A percentile compares a stretch with the other conserved stretches of the same genome.
Evolutionary conservation across 2,888 invertebrate species (phyloP).

Genomic region (Camptogramma bilineatum): DNA sequence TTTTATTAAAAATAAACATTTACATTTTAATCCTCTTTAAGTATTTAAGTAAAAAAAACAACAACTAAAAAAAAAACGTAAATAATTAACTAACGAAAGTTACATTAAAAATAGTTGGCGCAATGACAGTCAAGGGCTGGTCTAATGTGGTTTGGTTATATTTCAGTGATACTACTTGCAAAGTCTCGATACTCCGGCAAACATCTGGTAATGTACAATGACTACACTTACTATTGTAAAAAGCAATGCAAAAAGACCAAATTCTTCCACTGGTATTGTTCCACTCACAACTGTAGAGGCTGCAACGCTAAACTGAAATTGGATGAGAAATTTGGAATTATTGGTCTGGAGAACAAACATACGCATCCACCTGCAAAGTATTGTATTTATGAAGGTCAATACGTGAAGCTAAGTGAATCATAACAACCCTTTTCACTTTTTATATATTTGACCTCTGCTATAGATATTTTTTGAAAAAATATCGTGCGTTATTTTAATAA

Average conservation of each 20-base stretch:
- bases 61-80: no score
- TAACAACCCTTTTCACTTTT: conserved; percentile 14
- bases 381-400: conserved; percentile 66
- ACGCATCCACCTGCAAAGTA: conserved; percentile 72
- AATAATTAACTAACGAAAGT: no score
- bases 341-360: conserved; percentile 60
- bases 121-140: neutral
- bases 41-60: no score
- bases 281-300: conserved; percentile 73
- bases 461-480: no score
- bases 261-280: conserved; percentile 73
- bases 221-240: conserved; percentile 77
- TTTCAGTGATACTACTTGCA: conserved; percentile 68
- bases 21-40: no score
- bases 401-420: conserved; percentile 54
- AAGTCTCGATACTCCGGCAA: conserved; percentile 73
- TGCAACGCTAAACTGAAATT: conserved; percentile 72
- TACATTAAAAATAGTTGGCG: neutral
- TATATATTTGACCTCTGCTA: neutral
- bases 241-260: conserved; percentile 68
- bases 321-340: conserved; percentile 63
- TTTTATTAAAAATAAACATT: no score
- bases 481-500: no score
- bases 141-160: conserved; percentile 25
- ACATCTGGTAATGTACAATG: conserved; percentile 67